Evolutionary conservation across 2,888 invertebrate genomes (phyloP), one percentile per base, ranked within the genome.

Genomic region (Epistrophe grossulariae): DNA sequence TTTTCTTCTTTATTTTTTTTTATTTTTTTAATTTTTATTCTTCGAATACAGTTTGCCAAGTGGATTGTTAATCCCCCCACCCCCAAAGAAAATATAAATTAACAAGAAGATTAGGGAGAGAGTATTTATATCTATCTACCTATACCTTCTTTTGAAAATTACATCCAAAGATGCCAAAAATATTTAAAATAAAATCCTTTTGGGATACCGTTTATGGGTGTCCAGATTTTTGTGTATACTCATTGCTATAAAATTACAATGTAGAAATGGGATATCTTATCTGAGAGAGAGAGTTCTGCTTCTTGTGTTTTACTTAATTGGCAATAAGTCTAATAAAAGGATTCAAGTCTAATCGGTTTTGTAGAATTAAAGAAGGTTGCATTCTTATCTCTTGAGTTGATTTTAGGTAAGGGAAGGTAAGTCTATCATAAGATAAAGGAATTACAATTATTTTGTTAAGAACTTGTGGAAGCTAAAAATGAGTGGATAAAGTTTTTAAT

Each of bases 81-180:
- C 35, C 40, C 45, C 1, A 24, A 24, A 59, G 24, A 83, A 83
- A 72, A 76, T 87, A 87, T 87, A 87, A 83, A 87, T 87, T 83
- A 79, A 76, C 82, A 87, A 83, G 83, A 72, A 60, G 87, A 87
- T 83, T 83, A 83, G 43, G 68, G 72, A 76, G 73, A 45, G 82
- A 74, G 71, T 17, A 55, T 71, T 70, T 52, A 43, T 52, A 38
- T 71, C 17, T 48, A n/a, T n/a, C n/a, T n/a, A n/a, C n/a, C n/a
- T n/a, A 2, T 28, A 24, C 45, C 31, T 43, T 55, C 38, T 17
- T 4, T 28, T 17, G 28, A 43, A 28, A 31, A 74, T 66, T 50
- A 50, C n/a, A 64, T 31, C 40, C 9, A 40, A 52, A 52, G 71
- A 59, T 73, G 83, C 28, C 68, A 62, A 81, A 81, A 81, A 81